phyloP scores from a whole-genome alignment of 2,797 vertebrate species.

The Alcedo atthis region DNA sequence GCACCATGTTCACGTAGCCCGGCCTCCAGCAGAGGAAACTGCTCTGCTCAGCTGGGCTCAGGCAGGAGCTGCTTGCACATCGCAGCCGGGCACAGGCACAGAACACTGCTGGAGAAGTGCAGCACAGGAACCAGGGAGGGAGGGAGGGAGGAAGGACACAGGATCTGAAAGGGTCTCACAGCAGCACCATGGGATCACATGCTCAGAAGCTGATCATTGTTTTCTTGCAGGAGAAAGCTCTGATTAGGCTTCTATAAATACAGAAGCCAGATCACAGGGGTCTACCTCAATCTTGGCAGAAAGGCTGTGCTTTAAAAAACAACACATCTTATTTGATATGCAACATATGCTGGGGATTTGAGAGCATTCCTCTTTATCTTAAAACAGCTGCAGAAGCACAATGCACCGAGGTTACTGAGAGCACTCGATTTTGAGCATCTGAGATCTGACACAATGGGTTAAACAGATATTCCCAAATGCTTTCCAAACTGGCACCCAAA shows the following conservation, averaged over 20 bases:
- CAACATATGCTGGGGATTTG: not conserved
- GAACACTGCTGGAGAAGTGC: not conserved
- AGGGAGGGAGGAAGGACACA: not conserved
- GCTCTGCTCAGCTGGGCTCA: not conserved
- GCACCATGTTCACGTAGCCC: not conserved
- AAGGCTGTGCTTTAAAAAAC: not conserved
- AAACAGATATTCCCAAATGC: constrained; percentile 8
- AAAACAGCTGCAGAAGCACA: constrained; percentile 29
- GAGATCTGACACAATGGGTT: constrained; percentile 2
- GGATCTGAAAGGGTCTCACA: constrained; percentile 14
- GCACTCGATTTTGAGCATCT: not conserved
- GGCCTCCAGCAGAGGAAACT: not conserved
- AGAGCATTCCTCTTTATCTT: not conserved
- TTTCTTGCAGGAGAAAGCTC: constrained; percentile 47
- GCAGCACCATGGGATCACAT: constrained; percentile 58
- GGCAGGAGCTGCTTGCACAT: not conserved
- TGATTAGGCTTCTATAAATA: constrained; percentile 56
- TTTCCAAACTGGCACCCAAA: constrained; percentile 31
- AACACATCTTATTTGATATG: not conserved
- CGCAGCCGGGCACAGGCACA: not conserved
- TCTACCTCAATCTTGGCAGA: constrained; percentile 58
- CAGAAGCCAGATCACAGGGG: constrained; percentile 32
- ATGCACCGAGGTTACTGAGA: not conserved
- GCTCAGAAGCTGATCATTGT: constrained; percentile 41
- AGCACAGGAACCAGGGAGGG: not conserved